phyloP scores from a whole-genome alignment of 2,113 vertebrate genomes.

The Clarias batrachus region DNA sequence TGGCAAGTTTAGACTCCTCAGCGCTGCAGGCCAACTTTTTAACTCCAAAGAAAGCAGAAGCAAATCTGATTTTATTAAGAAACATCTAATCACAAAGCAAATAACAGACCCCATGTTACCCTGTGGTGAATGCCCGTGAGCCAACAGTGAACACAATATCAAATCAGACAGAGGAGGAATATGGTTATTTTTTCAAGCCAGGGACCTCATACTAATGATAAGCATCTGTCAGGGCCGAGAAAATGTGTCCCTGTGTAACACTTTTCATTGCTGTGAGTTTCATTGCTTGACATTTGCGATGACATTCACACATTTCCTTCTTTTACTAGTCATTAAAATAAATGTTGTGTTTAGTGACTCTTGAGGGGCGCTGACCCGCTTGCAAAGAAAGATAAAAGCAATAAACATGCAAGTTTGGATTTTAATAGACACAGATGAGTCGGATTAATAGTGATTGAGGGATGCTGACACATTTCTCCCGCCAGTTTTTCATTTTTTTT shows the following conservation, averaged over 20 bases:
- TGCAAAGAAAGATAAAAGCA: slow-evolving; percentile 19
- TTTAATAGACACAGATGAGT: slow-evolving; percentile 11
- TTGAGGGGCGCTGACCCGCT: slow-evolving; percentile 11
- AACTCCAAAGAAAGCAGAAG: not conserved
- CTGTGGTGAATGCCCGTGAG: not conserved
- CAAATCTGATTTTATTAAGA: not conserved
- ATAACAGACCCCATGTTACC: not conserved
- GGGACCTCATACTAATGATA: not conserved
- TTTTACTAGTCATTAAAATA: slow-evolving; percentile 12
- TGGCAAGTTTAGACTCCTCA: not conserved
- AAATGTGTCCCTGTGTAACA: not conserved
- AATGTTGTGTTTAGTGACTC: not conserved
- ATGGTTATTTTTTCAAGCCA: not conserved
- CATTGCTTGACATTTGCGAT: not conserved
- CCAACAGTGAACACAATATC: slow-evolving; percentile 15
- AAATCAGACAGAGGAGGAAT: not conserved
- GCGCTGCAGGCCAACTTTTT: not conserved
- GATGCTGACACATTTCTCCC: not conserved
- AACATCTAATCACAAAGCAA: not conserved
- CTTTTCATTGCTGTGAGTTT: not conserved
- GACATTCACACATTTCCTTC: not conserved
- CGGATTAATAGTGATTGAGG: slow-evolving; percentile 5
- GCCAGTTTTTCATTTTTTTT: slow-evolving; percentile 12
- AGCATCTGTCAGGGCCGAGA: not conserved
- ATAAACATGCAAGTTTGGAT: not conserved